Percentiles rank a stretch among this genome's conserved stretches.
Conservation (phyloP, 2,888 invertebrate genomes). For the Eristalis pertinax region DNA sequence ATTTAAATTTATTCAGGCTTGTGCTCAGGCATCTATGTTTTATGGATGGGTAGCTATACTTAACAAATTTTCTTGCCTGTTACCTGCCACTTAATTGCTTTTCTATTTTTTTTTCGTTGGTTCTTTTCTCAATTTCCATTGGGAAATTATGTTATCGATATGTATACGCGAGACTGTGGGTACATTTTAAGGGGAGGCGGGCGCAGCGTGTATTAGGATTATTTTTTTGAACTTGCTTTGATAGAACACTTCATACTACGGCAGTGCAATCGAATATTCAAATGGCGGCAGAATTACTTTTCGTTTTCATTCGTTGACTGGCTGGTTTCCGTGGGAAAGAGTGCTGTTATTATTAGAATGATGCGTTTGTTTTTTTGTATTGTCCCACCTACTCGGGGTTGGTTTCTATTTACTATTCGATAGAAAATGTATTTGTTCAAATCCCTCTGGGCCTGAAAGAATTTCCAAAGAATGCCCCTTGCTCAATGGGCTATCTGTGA, state of each 20-base stretch:
- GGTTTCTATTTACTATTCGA: not conserved
- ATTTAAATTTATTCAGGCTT: constrained; percentile 70
- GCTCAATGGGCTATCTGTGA: not conserved
- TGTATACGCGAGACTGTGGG: not conserved
- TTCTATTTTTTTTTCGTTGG: constrained; percentile 10
- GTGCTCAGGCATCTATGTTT: constrained; percentile 62
- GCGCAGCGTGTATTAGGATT: not conserved
- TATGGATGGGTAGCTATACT: constrained; percentile 56
- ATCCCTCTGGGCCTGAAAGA: not conserved
- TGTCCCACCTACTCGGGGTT: not conserved
- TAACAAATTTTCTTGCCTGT: constrained; percentile 45
- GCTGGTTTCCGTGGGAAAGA: no score
- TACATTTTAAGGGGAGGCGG: not conserved
- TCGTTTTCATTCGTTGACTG: no score
- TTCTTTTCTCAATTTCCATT: constrained; percentile 48
- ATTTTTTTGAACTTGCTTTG: constrained; percentile 15
- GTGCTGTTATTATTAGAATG: no score
- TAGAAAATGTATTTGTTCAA: not conserved
- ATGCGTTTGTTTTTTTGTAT: not conserved
- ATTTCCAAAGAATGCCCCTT: not conserved
- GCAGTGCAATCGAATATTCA: not conserved
- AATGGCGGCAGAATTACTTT: not conserved
- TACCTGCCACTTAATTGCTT: constrained; percentile 55
- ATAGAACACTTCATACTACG: not conserved
- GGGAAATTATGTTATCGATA: constrained; percentile 64